These are phyloP conservation scores for Troglohyphantes excavatus DNA, from an alignment of 2,888 invertebrate species.

Conservation along the genomic window DNA sequence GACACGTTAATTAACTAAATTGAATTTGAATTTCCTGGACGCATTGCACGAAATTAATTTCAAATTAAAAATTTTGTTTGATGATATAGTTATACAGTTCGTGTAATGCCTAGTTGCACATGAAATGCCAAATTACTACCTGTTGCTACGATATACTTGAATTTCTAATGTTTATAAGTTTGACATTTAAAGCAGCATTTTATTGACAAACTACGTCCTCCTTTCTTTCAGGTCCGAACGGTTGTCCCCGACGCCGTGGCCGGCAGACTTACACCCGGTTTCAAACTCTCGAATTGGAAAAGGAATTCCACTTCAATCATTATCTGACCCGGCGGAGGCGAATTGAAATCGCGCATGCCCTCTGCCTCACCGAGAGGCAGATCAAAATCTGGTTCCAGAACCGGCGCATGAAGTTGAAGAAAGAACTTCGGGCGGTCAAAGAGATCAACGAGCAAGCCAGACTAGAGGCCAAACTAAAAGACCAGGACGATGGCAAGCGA, in stretches of 20 bases:
- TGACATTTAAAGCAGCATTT: too few relatives aligned
- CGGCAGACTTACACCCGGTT: constrained; percentile 99
- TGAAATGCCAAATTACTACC: too few relatives aligned
- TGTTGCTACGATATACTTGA: too few relatives aligned
- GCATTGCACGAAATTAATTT: too few relatives aligned
- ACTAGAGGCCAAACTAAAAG: constrained; percentile 78
- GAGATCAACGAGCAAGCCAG: constrained; percentile 84
- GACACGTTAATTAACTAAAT: too few relatives aligned
- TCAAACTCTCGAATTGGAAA: constrained; percentile 98
- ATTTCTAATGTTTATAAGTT: too few relatives aligned
- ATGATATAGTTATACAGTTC: too few relatives aligned
- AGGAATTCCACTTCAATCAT: constrained; percentile 98
- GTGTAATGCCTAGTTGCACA: too few relatives aligned
- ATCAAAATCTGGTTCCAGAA: constrained; percentile 97
- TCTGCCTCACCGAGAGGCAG: constrained; percentile 97
- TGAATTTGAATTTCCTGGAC: too few relatives aligned
- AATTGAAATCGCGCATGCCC: constrained; percentile 98
- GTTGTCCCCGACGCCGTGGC: constrained; percentile 95
- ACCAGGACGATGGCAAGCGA: constrained; percentile 73
- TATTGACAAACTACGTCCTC: too few relatives aligned
- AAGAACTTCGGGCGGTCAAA: constrained; percentile 95
- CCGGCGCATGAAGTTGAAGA: constrained; percentile 97
- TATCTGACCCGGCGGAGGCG: constrained; percentile 97
- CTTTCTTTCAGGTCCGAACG: constrained; percentile 92
- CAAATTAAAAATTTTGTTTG: too few relatives aligned